Evolutionary conservation across 1,140 invertebrate species (phyloP), one percentile per base, ranked within the genome.

Genomic region (Zaprionus inermis): DNA sequence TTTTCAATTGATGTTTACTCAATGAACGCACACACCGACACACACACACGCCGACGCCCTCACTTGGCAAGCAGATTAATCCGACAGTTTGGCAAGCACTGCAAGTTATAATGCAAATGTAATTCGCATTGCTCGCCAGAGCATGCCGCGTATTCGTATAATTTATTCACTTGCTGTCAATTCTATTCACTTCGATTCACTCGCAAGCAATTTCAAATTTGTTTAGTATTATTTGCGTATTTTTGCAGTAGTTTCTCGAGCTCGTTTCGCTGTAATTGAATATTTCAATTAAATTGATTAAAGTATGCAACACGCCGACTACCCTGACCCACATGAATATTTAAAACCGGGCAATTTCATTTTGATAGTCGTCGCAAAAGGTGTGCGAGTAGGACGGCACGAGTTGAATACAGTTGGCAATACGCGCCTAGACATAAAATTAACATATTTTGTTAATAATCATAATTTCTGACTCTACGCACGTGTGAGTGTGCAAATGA

Each of bases 381-480:
- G 55, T 38, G 46, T 36, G 30, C 24, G 30, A 22, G 10, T 5
- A 20, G 20, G 20, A 51, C 63, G 51, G 30, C 12, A 12, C 18
- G 36, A 51, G 41, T 71, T 57, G 54, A 51, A 54, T 75, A 59
- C 51, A 68, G 44, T 49, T 63, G 58, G n/a, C 49, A 52, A 52
- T 74, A 89, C 58, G 84, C 77, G 84, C 77, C 80, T 70, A 72
- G 69, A 66, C 85, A 89, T 89, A 79, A 89, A 89, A 89, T 89
- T 89, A 89, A 89, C 84, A 89, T 89, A 89, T 89, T 89, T 89
- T 69, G 65, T 66, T 89, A 89, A 89, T 89, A 89, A 88, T 89
- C 82, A 88, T 88, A 89, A 88, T 78, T 88, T 88, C 44, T 70
- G 41, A 38, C 36, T 56, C 10, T 20, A 46, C 51, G 16, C 28